These are phyloP conservation scores for Enoplosus armatus DNA, from an alignment of 2,797 vertebrate species.

Conservation along the genomic window DNA sequence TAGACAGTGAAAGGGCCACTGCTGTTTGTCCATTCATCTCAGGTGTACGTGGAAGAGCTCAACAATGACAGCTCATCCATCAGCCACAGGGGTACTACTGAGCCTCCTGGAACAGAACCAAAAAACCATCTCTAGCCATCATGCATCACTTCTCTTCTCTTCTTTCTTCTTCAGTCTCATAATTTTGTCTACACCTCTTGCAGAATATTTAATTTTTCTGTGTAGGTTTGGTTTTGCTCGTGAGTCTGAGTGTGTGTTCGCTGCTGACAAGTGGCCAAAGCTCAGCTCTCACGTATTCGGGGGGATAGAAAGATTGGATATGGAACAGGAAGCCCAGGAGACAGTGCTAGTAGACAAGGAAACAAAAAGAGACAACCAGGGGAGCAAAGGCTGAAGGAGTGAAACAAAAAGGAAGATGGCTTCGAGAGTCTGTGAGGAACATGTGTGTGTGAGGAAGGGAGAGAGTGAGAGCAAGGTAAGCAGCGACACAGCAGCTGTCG, in stretches of 20 bases:
- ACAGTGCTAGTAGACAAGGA: not conserved
- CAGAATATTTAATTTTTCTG: not conserved
- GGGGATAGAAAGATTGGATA: not conserved
- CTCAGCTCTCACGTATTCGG: constrained; percentile 7
- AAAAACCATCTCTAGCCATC: constrained; percentile 74
- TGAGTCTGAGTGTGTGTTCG: not conserved
- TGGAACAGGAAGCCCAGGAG: constrained; percentile 12
- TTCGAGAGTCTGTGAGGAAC: constrained; percentile 48
- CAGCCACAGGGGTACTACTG: constrained; percentile 91
- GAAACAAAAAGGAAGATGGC: constrained; percentile 50
- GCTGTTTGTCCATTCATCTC: constrained; percentile 96
- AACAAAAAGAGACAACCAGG: constrained; percentile 13
- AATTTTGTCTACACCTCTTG: not conserved
- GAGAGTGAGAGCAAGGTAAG: constrained; percentile 73
- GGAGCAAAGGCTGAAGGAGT: constrained; percentile 36
- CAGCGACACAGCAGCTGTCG: constrained; percentile 93
- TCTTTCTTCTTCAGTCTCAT: not conserved
- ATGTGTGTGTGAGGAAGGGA: constrained; percentile 54
- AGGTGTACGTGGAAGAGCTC: constrained; percentile 91
- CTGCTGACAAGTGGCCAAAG: constrained; percentile 15
- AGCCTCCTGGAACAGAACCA: constrained; percentile 94
- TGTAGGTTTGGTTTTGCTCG: not conserved
- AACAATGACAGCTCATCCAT: constrained; percentile 94
- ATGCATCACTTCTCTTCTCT: constrained; percentile 64
- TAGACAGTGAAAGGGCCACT: constrained; percentile 84